These are phyloP conservation scores for Drepana arcuata DNA, from an alignment of 1,140 invertebrate genomes.

Conservation along the genomic window DNA sequence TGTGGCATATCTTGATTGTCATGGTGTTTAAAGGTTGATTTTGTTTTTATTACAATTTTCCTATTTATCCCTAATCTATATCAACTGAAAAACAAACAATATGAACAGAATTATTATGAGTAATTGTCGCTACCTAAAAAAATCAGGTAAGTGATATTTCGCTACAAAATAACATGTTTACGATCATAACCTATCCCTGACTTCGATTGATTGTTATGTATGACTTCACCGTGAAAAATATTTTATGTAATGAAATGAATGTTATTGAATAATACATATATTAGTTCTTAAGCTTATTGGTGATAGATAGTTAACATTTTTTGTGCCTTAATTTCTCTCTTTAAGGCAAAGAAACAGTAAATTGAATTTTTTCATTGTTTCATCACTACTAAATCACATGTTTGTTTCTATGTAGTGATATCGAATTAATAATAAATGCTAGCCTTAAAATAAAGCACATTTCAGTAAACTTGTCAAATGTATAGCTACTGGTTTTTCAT, in stretches of 20 bases:
- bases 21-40: slow-evolving; percentile 64
- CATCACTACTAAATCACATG: background rate
- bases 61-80: slow-evolving; percentile 26
- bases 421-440: background rate
- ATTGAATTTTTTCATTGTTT: background rate
- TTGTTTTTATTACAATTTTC: slow-evolving; percentile 59
- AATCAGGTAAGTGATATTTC: slow-evolving; percentile 40
- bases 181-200: slow-evolving; percentile 38
- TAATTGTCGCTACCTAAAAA: slow-evolving; percentile 50
- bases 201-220: slow-evolving; percentile 39
- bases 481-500: too few relatives aligned
- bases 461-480: too few relatives aligned
- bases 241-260: slow-evolving; percentile 6
- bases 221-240: slow-evolving; percentile 38
- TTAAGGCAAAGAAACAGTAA: background rate
- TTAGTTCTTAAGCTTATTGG: background rate
- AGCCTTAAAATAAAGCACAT: too few relatives aligned
- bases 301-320: background rate
- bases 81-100: slow-evolving; percentile 21
- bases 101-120: slow-evolving; percentile 60
- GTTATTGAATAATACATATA: background rate
- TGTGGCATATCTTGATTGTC: slow-evolving; percentile 12
- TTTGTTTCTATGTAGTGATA: background rate
- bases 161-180: slow-evolving; percentile 12
- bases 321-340: background rate